phyloP scores from a whole-genome alignment of 1,140 invertebrate species.

The Heterodera schachtii region DNA sequence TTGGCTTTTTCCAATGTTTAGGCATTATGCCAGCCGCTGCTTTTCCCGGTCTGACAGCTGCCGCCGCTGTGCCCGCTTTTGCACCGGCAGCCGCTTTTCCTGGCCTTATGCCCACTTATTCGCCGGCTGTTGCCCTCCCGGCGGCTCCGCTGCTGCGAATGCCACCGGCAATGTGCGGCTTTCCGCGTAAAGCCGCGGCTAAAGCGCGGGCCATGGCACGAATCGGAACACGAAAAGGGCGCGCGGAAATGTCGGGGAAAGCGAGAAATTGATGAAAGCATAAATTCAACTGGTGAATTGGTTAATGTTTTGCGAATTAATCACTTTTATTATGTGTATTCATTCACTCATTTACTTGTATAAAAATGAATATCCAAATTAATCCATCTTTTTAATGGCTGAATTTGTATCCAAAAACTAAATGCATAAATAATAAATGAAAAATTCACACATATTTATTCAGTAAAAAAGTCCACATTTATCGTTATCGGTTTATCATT shows the following conservation, averaged over 20 bases:
- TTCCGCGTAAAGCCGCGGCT: neutral
- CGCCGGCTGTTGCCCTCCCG: neutral
- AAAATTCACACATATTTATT: too few relatives aligned
- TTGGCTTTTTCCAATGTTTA: neutral
- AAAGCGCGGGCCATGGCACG: neutral
- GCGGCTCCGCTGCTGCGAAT: neutral
- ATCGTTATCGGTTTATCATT: too few relatives aligned
- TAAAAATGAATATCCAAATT: too few relatives aligned
- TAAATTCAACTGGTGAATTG: too few relatives aligned
- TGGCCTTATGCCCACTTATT: neutral
- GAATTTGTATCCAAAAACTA: too few relatives aligned
- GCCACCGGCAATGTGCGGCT: neutral
- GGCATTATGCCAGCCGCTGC: slow-evolving; percentile 9
- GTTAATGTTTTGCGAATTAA: too few relatives aligned
- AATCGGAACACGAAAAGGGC: neutral
- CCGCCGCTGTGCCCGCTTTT: neutral
- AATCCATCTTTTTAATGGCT: too few relatives aligned
- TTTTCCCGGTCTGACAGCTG: neutral
- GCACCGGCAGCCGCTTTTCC: neutral
- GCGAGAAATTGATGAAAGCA: neutral
- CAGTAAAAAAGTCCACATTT: too few relatives aligned
- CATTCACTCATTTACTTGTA: too few relatives aligned
- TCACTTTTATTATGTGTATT: too few relatives aligned
- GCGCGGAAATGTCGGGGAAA: neutral
- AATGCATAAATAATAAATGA: too few relatives aligned